Evolutionary conservation across 2,113 vertebrate genomes (phyloP), one percentile per base, ranked within the genome.

Genomic region (Saccopteryx bilineata): DNA sequence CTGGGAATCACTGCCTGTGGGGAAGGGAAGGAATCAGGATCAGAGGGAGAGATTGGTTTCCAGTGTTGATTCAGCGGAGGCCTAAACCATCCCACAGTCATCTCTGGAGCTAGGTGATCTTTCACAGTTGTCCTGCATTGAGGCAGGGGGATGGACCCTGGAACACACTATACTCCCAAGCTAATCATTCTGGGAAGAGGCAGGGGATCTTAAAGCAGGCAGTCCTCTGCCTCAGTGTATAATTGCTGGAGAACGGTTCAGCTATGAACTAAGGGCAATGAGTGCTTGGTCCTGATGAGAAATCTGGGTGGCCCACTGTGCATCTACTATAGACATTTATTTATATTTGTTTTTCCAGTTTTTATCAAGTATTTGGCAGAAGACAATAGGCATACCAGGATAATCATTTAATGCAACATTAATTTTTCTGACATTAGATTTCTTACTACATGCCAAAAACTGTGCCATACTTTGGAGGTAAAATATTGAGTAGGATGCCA

Each of bases 331-430:
- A 93, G 11, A 46, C 12, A 58, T 7, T 21, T 87, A 75, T 26
- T 88, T 89, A 56, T 60, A 96, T 66, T 86, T 95, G 33, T 58
- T 46, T 86, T 63, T 61, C 28, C 19, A 76, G 48, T 13, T 96
- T 93, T 91, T 86, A 81, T 72, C 63, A 83, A 93, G 58, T 93
- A 46, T 85, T 65, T 96, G 66, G 50, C 83, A 66, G 26, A 91
- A 65, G 19, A 11, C 31, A 93, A 19, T 19, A 11, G 26, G 90
- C 71, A 79, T 95, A 54, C 26, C 23, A 66, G 17, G 8, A 69
- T 89, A 68, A 91, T 92, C 24, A 95, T 75, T 82, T 93, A 91
- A 66, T 19, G 0, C 48, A 95, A 88, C 54, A n/a, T 91, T 85
- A 61, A 83, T 89, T 88, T 56, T 69, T 60, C 21, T 15, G 63